These are phyloP conservation scores for Malurus melanocephalus DNA, from an alignment of 2,113 vertebrate genomes.

Conservation along the genomic window DNA sequence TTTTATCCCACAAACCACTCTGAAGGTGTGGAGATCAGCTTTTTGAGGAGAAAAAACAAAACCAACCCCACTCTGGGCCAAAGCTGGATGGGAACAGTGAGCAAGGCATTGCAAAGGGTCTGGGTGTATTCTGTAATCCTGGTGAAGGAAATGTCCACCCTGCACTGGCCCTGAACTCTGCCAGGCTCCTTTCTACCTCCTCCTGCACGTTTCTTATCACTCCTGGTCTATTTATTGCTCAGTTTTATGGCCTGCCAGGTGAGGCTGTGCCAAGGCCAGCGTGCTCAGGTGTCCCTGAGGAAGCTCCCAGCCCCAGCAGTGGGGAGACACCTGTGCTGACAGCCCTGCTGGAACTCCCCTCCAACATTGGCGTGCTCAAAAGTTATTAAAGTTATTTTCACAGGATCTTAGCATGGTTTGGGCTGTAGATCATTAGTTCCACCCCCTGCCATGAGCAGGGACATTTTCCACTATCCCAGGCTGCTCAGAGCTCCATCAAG, in stretches of 20 bases:
- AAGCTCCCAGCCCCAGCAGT: not conserved
- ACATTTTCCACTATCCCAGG: not conserved
- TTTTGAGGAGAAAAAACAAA: not conserved
- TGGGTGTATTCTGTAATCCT: not conserved
- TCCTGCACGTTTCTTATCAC: not conserved
- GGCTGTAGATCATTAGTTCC: not conserved
- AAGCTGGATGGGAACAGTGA: not conserved
- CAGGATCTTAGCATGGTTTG: not conserved
- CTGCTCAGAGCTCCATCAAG: fast-evolving
- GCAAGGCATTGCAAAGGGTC: not conserved
- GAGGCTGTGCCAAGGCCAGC: not conserved
- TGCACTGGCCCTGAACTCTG: not conserved
- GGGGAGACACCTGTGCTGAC: not conserved
- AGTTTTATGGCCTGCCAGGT: not conserved
- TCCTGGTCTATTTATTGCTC: slow-evolving; percentile 5
- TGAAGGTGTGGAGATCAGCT: not conserved
- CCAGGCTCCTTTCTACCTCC: not conserved
- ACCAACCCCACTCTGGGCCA: not conserved
- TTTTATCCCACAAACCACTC: not conserved
- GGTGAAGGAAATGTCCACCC: not conserved
- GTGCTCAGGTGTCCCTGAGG: slow-evolving; percentile 17
- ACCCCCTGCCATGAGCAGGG: not conserved
- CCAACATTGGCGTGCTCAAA: not conserved
- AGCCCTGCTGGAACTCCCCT: not conserved
- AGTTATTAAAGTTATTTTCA: not conserved